Evolutionary conservation across 2,888 invertebrate species (phyloP), one percentile per base, ranked within the genome.

Genomic region (Drosophila recens): DNA sequence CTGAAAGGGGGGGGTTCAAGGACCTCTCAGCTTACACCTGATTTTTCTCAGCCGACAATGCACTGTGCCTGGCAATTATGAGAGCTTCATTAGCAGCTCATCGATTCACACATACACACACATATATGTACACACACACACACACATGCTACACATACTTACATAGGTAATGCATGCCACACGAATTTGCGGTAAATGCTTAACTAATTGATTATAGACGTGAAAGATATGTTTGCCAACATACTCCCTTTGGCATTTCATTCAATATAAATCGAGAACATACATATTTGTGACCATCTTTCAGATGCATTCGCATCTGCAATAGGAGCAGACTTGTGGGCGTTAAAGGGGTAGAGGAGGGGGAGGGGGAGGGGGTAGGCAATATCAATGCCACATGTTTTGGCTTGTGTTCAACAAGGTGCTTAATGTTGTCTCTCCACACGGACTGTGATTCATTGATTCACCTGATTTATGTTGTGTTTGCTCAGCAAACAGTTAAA

Each of bases 201-300:
- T 23, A 46, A 52, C 71, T 59, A 66, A 70, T 70, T 71, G 71
- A 75, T 70, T 56, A 53, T 70, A 58, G 49, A 46, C 11, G 46
- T 36, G 36, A 46, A 46, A 34, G 38, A 36, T 33, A 30, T 49
- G 54, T 30, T 8, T 8, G 8, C 30, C 49, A 46, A 53, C 17
- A 27, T 10, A 40, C 15, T 20, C 10, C 23, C 34, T 48, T 27
- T 10, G 20, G 1, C 49, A 63, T 67, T 48, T 42, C 15, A 67
- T 40, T 53, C 34, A 23, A 52, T 45, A 49, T 13, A 42, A 34
- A 51, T 34, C 6, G 11, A 23, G 10, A 40, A 33, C 6, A 30
- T 13, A 51, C 6, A 30, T 13, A 51, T 46, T 34, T 49, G 23
- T n/a, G 33, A 23, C 45, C 15, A 23, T 11, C 3, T 30, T 15